Evolutionary conservation across 2,113 vertebrate genomes (phyloP).

Genomic region (Casuarius casuarius): DNA sequence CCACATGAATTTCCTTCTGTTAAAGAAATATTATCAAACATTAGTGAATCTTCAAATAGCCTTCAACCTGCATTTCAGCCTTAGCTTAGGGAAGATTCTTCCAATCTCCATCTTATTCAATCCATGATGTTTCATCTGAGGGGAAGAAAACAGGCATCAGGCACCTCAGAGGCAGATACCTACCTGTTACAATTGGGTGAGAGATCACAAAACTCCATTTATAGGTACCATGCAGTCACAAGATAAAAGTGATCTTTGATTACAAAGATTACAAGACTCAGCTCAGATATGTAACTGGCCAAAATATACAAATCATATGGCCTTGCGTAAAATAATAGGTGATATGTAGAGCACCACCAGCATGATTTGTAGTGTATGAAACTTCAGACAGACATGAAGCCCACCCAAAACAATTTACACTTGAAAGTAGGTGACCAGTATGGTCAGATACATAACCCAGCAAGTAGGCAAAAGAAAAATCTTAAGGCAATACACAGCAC

Average conservation of each 20-base stretch:
- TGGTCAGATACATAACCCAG: background rate
- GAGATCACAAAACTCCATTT: background rate
- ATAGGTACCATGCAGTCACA: background rate
- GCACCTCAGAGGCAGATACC: accelerated
- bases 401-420: background rate
- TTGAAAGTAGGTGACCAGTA: background rate
- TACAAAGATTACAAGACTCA: background rate
- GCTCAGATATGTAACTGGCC: background rate
- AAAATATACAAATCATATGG: background rate
- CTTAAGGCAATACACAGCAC: background rate
- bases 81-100: background rate
- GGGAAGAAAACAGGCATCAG: background rate
- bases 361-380: background rate
- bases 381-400: background rate
- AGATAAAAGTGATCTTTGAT: background rate
- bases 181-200: background rate
- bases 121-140: background rate
- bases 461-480: background rate
- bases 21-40: background rate
- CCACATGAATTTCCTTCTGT: background rate
- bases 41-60: background rate
- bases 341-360: background rate
- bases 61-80: background rate
- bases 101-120: background rate
- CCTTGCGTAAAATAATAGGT: background rate